phyloP scores from a whole-genome alignment of 2,888 invertebrate genomes.

The Crematogaster levior region DNA sequence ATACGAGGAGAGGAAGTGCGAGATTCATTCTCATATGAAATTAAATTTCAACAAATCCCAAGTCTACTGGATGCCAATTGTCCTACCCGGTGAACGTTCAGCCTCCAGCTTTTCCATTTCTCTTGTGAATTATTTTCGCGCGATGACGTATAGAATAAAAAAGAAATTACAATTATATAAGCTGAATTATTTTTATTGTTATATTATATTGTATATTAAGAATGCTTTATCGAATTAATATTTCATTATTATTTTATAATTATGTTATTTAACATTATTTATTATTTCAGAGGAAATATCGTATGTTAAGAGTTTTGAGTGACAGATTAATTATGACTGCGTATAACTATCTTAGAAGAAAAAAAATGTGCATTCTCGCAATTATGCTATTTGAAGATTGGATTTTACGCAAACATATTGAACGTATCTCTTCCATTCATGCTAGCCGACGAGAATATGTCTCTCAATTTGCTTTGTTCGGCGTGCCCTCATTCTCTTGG shows the following conservation, averaged over 20 bases:
- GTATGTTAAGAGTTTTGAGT: background rate
- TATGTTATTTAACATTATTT: background rate
- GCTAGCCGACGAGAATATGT: background rate
- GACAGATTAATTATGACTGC: background rate
- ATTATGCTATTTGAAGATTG: background rate
- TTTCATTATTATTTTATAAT: background rate
- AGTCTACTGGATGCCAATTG: background rate
- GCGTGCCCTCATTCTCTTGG: background rate
- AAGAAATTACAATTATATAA: slow-evolving; percentile 18
- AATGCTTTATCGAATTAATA: background rate
- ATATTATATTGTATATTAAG: no score
- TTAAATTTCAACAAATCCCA: slow-evolving; percentile 62
- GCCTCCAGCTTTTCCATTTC: background rate
- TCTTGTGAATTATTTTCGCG: background rate
- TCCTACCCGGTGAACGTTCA: slow-evolving; percentile 1
- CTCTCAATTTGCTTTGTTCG: slow-evolving; percentile 17
- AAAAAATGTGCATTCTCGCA: background rate
- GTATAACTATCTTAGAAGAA: background rate
- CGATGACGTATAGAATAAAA: background rate
- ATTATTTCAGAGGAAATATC: background rate
- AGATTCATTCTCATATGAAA: slow-evolving; percentile 61
- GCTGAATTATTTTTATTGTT: background rate
- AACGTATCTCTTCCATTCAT: background rate
- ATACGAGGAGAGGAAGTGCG: slow-evolving; percentile 22
- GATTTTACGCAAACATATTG: slow-evolving; percentile 11